phyloP scores from a whole-genome alignment of 2,888 invertebrate species.

The Augiades crinisus region DNA sequence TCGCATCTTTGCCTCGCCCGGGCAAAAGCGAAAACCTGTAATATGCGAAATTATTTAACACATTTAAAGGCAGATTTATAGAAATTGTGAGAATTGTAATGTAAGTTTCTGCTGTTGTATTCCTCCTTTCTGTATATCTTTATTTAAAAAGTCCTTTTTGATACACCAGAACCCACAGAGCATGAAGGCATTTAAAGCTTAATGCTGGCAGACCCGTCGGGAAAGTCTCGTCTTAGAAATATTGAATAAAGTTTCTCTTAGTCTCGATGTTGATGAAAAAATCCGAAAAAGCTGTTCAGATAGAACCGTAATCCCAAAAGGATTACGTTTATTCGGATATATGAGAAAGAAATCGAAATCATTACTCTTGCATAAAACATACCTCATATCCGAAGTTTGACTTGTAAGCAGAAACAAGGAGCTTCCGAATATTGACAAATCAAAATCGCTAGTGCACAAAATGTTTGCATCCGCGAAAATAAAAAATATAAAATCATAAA shows the following conservation, averaged over 20 bases:
- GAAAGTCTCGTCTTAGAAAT: slow-evolving; percentile 18
- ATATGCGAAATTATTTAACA: no score
- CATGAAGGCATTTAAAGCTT: no score
- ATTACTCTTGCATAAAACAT: slow-evolving; percentile 24
- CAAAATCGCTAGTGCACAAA: slow-evolving; percentile 9
- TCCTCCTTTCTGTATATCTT: no score
- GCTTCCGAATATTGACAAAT: not conserved
- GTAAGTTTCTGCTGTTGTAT: no score
- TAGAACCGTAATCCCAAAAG: slow-evolving; percentile 8
- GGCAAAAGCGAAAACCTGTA: no score
- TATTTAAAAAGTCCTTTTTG: no score
- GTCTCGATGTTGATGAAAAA: slow-evolving; percentile 23
- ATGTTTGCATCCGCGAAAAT: slow-evolving; percentile 7
- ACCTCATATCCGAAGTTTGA: slow-evolving; percentile 18
- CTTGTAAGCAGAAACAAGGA: not conserved
- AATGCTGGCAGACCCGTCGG: no score
- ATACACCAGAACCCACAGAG: no score
- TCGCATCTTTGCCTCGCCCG: no score
- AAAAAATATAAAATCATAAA: slow-evolving; percentile 3
- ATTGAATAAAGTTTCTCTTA: slow-evolving; percentile 22
- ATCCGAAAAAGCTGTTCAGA: slow-evolving; percentile 27
- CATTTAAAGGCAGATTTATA: no score
- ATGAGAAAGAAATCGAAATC: slow-evolving; percentile 20
- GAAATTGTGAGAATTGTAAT: no score
- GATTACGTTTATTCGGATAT: slow-evolving; percentile 18